Conservation (phyloP, 2,888 invertebrate genomes). For the Cataglyphis altisquamis region DNA sequence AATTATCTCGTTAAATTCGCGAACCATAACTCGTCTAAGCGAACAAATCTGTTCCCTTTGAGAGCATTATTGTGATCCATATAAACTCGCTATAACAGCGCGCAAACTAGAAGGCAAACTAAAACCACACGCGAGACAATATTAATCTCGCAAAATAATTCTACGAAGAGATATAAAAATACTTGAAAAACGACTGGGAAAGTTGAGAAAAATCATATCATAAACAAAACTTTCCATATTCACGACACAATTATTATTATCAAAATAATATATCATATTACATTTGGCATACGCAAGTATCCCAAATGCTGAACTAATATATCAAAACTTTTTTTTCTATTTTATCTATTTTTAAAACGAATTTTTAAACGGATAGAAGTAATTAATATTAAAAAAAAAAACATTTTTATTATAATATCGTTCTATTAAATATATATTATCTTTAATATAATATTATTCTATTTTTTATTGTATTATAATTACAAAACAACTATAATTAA, state of each 20-base stretch:
- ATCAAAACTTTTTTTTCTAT: neutral
- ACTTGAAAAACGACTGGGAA: neutral
- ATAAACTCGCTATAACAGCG: neutral
- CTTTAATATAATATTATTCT: neutral
- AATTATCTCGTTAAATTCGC: slow-evolving; percentile 34
- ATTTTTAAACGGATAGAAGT: neutral
- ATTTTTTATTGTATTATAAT: slow-evolving; percentile 1
- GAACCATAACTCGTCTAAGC: slow-evolving; percentile 14
- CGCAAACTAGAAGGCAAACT: neutral
- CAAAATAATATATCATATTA: neutral
- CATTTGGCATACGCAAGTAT: neutral
- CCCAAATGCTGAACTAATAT: neutral
- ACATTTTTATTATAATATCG: neutral
- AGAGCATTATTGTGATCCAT: neutral
- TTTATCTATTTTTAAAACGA: neutral
- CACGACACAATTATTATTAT: neutral
- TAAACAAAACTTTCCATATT: slow-evolving; percentile 8
- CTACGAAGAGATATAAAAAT: neutral
- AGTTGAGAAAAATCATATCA: neutral
- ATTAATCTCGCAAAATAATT: slow-evolving; percentile 16
- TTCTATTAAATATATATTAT: neutral
- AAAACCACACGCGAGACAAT: neutral
- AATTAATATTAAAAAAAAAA: neutral
- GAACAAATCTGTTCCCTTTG: slow-evolving; percentile 1
- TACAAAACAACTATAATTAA: neutral